Evolutionary conservation across 1,140 invertebrate genomes (phyloP), one percentile per base, ranked within the genome.

Genomic region (Ectropis grisescens): DNA sequence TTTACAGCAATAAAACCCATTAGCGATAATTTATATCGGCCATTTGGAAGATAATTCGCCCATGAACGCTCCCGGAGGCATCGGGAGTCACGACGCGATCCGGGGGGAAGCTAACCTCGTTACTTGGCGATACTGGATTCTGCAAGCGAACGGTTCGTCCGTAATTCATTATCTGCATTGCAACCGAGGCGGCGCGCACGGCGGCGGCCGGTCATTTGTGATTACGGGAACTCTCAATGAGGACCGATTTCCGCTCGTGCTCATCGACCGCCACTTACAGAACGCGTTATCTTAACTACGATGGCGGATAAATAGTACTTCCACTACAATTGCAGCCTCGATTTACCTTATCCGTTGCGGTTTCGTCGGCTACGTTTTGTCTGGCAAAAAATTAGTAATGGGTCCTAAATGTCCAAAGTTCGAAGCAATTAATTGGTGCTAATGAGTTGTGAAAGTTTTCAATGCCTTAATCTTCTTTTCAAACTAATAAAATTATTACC

Each of bases 111-210:
- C 41, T 71, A 71, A 71, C 60, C 60, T 70, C 55, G 56, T 75
- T 75, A 71, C 58, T 58, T 58, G 47, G 44, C 40, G 53, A 58
- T 60, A 52, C 48, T 64, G 52, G 58, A 66, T 72, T 75, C 60
- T 66, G 67, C 61, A 75, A 67, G 67, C 61, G 42, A 69, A 60
- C 58, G 62, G 59, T 56, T 47, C 45, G 46, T 57, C 55, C 33
- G 60, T 62, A 72, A 72, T 66, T 75, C 68, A 69, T 71, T 66
- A 60, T 56, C 52, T 48, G 41, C 29, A 13, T 23, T 41, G 33
- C 50, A 62, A 64, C 47, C 53, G 40, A 11, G n/a, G 33, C 29
- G 34, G 40, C 29, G 10, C n/a, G 14, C 14, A 46, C 19, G 33
- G 25, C 19, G 32, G 52, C 42, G 46, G 37, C 50, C 57, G 56